Evolutionary conservation across 2,113 vertebrate species (phyloP), one percentile per base, ranked within the genome.

Genomic region (Ceyx melanurus): DNA sequence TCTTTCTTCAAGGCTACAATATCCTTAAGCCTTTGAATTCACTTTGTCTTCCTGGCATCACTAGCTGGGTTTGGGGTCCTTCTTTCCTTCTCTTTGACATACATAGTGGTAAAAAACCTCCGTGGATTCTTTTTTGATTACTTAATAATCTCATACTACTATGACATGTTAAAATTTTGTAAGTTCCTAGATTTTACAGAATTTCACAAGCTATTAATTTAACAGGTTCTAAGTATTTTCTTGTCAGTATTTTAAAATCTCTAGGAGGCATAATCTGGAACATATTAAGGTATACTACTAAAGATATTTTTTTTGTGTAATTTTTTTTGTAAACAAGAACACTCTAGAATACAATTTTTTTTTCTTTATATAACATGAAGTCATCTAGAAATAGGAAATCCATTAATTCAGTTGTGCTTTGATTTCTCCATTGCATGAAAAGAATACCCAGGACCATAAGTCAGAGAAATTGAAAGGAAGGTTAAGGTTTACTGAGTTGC

Each of bases 381-480:
- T 57, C 6, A 12, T 94, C 56, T 79, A 70, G 71, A 90, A 93
- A 76, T 29, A 87, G 45, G 50, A 90, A 95, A 92, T 70, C 21
- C 50, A 84, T 90, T 90, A 78, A 79, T 68, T 65, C 57, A 31
- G 6, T 74, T 87, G 33, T 76, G 11, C 25, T 79, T 93, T 86
- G 28, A 76, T 76, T 95, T 89, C 66, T 78, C 8, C 10, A 28
- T 51, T 50, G 14, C 57, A 48, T 40, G 29, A 67, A 75, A 81
- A 78, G 57, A 68, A 33, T 29, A n/a, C 2, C 10, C 29, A 56
- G 20, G 15, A 82, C 9, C 9, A 2, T 16, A 53, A 61, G 4
- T 37, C 28, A 84, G 31, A 92, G 35, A 28, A 84, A 45, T 46
- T 10, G 33, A 91, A 72, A 33, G 3, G 6, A 86, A 95, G 54